Evolutionary conservation across 2,797 vertebrate genomes (phyloP).

Genomic region (Pipistrellus kuhlii): DNA sequence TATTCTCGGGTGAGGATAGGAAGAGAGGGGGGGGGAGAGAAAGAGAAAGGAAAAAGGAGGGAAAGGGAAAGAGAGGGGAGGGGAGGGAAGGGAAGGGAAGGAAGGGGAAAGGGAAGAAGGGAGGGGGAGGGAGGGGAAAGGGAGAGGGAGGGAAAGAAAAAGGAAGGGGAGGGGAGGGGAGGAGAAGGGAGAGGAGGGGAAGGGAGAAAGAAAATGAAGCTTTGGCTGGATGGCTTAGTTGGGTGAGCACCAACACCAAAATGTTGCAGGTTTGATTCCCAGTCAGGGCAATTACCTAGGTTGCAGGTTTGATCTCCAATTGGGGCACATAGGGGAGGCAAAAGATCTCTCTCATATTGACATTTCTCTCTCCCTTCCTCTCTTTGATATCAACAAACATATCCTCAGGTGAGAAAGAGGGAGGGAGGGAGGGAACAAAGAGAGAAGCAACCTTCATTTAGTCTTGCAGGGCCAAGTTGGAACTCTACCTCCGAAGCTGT

Average conservation of each 20-base stretch:
- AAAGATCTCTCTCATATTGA: not conserved
- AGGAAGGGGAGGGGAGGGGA: rapidly evolving
- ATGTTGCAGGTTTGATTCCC: not conserved
- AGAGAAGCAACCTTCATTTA: conserved; percentile 7
- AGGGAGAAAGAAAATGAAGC: not conserved
- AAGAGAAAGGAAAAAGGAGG: rapidly evolving
- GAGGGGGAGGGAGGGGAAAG: rapidly evolving
- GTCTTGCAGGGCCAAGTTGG: not conserved
- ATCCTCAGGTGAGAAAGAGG: not conserved
- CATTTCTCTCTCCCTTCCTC: not conserved
- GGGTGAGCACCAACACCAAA: not conserved
- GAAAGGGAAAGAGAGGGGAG: rapidly evolving
- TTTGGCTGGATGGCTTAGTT: not conserved
- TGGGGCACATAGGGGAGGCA: not conserved
- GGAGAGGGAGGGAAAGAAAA: too few species aligned
- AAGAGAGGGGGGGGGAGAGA: rapidly evolving
- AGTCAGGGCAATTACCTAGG: not conserved
- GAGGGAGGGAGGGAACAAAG: not conserved
- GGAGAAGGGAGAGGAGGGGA: too few species aligned
- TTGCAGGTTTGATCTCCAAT: not conserved
- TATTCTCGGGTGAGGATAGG: too few species aligned
- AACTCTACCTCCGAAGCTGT: not conserved
- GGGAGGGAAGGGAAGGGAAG: rapidly evolving
- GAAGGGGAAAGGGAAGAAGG: too few species aligned
- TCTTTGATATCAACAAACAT: not conserved